Evolutionary conservation across 2,888 invertebrate genomes (phyloP), one percentile per base, ranked within the genome.

Genomic region (Polymixis flavicincta): DNA sequence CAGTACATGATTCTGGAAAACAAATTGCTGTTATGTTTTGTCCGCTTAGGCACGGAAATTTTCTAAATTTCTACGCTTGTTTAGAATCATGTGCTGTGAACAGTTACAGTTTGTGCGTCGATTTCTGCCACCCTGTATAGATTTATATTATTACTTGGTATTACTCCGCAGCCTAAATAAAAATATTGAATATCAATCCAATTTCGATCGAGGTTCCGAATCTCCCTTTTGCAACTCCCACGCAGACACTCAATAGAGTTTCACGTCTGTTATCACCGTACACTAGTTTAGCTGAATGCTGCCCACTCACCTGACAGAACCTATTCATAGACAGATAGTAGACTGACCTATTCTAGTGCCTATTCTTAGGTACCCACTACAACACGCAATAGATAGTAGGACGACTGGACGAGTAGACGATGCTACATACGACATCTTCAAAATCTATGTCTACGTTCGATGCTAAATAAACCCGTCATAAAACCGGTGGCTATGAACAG

Each of bases 291-390:
- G 4, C 13, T 80, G 72, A 72, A 77, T 80, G 78, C 80, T 69
- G 9, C 82, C 82, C 82, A 68, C 52, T 74, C 74, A 78, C 70
- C 69, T 65, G 69, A 68, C 61, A 59, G 45, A 32, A 50, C 5
- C 3, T 66, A 82, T 73, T 79, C 55, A 74, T 68, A 61, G 78
- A 52, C 68, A 37, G 42, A 82, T 82, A 80, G 82, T 80, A 80
- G 70, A 61, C 19, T 76, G 80, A 77, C 80, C 83, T 65, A 80
- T 77, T 80, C 77, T 72, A 61, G 22, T 69, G 37, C 22, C 67
- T 80, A 80, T 71, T 77, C 14, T 69, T 82, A 77, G 82, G 22
- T 13, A 25, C 13, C 14, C 25, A 50, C 54, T 54, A 70, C 45
- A 63, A 22, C 11, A n/a, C n/a, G 2, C 45, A 48, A 32, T 17